Evolutionary conservation across 1,140 invertebrate species (phyloP).

Genomic region (Eueides isabella): DNA sequence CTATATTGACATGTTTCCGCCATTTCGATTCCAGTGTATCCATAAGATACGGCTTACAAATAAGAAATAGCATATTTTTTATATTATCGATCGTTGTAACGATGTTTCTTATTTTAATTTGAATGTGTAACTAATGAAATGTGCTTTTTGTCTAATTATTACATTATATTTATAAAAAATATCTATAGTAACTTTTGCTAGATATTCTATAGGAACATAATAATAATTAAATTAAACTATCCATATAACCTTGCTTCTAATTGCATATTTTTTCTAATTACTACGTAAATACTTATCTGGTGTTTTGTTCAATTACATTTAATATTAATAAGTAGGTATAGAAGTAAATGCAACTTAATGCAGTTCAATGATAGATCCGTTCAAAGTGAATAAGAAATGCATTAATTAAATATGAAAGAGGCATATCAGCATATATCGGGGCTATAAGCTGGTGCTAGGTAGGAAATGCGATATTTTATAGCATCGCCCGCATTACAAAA

Average conservation of each 20-base stretch:
- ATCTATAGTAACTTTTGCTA: no score
- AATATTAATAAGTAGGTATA: neutral
- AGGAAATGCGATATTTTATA: constrained; percentile 79
- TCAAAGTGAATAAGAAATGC: constrained; percentile 19
- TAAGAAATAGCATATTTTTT: constrained; percentile 60
- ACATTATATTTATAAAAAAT: no score
- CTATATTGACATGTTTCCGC: constrained; percentile 78
- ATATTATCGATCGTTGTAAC: constrained; percentile 46
- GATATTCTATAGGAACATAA: no score
- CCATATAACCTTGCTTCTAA: no score
- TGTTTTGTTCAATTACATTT: constrained; percentile 7
- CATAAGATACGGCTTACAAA: constrained; percentile 56
- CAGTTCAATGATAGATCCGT: neutral
- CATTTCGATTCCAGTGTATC: constrained; percentile 72
- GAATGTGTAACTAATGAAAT: constrained; percentile 4
- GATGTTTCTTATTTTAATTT: constrained; percentile 13
- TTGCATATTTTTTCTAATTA: no score
- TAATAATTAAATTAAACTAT: no score
- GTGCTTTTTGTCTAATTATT: constrained; percentile 25
- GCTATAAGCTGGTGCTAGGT: constrained; percentile 56
- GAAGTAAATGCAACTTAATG: neutral
- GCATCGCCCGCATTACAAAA: constrained; percentile 79
- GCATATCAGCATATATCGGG: constrained; percentile 30
- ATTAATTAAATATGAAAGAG: constrained; percentile 24
- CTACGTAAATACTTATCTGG: no score